Conservation (phyloP, 2,888 invertebrate species). For the Xestia sexstrigata region DNA sequence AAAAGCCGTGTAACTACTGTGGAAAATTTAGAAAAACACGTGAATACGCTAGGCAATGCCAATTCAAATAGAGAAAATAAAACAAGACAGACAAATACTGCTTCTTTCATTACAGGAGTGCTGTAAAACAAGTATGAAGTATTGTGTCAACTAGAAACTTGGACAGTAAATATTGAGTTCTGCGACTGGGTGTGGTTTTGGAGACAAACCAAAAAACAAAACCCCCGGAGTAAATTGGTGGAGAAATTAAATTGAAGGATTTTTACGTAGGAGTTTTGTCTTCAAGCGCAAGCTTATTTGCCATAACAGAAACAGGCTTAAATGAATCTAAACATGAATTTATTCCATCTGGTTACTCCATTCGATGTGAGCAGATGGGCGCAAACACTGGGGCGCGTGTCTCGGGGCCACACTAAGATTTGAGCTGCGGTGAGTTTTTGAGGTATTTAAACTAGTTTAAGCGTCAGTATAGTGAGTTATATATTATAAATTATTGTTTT, state of each 20-base stretch:
- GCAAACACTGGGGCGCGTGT: neutral
- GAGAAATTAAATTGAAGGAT: no score
- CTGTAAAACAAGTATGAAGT: neutral
- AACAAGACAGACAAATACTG: neutral
- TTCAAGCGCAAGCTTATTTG: no score
- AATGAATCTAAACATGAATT: no score
- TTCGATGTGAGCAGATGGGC: neutral
- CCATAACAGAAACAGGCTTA: no score
- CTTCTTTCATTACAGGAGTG: neutral
- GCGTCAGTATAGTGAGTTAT: no score
- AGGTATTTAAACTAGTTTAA: no score
- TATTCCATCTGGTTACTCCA: neutral
- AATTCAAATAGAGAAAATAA: neutral
- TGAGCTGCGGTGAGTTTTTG: no score
- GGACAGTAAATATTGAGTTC: neutral
- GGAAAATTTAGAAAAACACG: neutral
- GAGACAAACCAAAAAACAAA: no score
- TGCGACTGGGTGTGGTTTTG: no score
- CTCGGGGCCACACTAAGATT: no score
- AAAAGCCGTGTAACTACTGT: neutral
- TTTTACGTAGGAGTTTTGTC: neutral
- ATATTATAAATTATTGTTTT: no score
- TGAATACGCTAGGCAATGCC: neutral
- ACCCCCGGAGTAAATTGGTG: no score
- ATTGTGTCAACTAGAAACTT: neutral